A percentile compares a stretch with the other conserved stretches of the same genome.
Evolutionary conservation across 2,113 vertebrate genomes (phyloP).

Genomic region (Platichthys flesus): DNA sequence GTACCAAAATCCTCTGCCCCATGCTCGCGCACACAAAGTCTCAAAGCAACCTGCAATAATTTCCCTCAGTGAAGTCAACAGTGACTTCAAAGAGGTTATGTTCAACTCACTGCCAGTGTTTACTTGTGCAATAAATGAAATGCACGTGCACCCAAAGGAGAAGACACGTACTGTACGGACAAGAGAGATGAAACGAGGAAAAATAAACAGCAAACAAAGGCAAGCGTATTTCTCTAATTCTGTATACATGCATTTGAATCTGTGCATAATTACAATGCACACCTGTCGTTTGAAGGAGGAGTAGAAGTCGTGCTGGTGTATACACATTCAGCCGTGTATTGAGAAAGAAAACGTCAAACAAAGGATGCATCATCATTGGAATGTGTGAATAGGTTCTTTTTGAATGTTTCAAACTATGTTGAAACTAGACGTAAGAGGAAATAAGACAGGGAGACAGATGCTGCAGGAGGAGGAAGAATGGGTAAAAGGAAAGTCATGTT

Average conservation of each 20-base stretch:
- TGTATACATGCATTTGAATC: constrained; percentile 44
- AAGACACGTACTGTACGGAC: constrained; percentile 14
- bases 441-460: constrained; percentile 19
- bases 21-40: constrained; percentile 7
- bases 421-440: constrained; percentile 1
- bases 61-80: constrained; percentile 31
- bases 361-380: constrained; percentile 2
- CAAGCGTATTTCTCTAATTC: constrained; percentile 29
- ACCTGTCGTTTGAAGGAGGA: background rate
- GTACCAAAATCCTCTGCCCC: constrained; percentile 1
- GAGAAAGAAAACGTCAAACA: constrained; percentile 12
- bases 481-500: constrained; percentile 32
- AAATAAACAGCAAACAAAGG: constrained; percentile 31
- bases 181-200: constrained; percentile 45
- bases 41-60: constrained; percentile 20
- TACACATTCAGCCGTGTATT: background rate
- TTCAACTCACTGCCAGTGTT: constrained; percentile 23
- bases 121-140: constrained; percentile 22
- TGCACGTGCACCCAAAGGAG: constrained; percentile 43
- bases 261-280: constrained; percentile 4
- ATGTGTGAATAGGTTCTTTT: constrained; percentile 19
- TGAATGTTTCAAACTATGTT: constrained; percentile 9
- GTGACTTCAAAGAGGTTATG: constrained; percentile 61
- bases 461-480: constrained; percentile 14
- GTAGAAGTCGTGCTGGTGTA: background rate